Evolutionary conservation across 2,797 vertebrate species (phyloP).

Genomic region (Chelmon rostratus): DNA sequence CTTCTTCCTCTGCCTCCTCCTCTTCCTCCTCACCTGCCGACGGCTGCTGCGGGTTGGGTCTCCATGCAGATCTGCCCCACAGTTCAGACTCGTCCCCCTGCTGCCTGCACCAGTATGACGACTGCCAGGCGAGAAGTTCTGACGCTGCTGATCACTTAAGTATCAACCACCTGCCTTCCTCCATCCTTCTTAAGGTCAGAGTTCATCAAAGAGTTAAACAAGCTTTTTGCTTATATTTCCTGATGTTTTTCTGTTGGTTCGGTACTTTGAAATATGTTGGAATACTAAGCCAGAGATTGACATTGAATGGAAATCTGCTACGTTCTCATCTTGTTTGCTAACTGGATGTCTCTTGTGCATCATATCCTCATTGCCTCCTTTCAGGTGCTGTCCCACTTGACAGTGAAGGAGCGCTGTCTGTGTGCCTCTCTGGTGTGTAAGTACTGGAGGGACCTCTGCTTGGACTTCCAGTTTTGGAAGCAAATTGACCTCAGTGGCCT

Average conservation of each 20-base stretch:
- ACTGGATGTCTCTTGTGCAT: not conserved
- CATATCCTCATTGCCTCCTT: conserved; percentile 14
- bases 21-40: conserved; percentile 78
- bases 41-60: conserved; percentile 76
- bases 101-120: conserved; percentile 82
- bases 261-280: too few relatives aligned
- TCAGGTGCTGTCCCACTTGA: conserved; percentile 97
- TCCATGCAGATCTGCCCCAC: conserved; percentile 75
- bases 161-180: conserved; percentile 97
- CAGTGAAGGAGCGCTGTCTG: conserved; percentile 96
- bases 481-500: conserved; percentile 98
- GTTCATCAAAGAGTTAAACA: not conserved
- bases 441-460: conserved; percentile 98
- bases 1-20: conserved; percentile 73
- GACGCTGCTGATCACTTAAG: conserved; percentile 87
- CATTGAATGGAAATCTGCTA: not conserved
- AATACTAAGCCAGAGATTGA: not conserved
- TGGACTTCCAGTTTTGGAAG: conserved; percentile 99
- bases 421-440: conserved; percentile 97
- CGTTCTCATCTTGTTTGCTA: not conserved
- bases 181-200: conserved; percentile 96
- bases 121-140: conserved; percentile 80
- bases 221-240: not conserved
- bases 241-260: conserved; percentile 1
- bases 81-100: conserved; percentile 81